These are phyloP conservation scores for Stichodactyla mertensii DNA, from an alignment of 64 coral and sea anemone species.

Conservation along the genomic window DNA sequence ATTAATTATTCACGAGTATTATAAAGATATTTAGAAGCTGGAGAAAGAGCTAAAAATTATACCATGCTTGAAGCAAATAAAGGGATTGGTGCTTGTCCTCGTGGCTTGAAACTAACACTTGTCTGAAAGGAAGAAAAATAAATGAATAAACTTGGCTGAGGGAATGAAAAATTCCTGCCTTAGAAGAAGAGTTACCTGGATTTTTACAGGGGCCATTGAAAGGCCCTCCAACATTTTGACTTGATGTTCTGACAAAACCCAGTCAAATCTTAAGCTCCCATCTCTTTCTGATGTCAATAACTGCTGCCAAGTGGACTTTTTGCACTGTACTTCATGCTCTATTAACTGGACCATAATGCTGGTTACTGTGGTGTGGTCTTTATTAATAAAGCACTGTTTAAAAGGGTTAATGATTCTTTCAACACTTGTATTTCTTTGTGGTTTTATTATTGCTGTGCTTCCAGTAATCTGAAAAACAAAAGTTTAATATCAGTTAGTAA, in stretches of 20 bases:
- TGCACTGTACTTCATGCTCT: background rate
- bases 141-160: background rate
- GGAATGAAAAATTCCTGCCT: background rate
- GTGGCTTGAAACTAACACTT: conserved; percentile 4
- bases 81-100: background rate
- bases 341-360: background rate
- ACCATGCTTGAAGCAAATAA: conserved; percentile 13
- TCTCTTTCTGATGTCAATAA: conserved; percentile 5
- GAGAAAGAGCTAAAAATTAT: background rate
- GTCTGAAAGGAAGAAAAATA: background rate
- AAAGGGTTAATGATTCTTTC: background rate
- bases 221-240: conserved; percentile 13
- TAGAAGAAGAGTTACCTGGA: conserved; percentile 13
- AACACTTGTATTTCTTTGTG: background rate
- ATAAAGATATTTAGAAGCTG: background rate
- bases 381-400: background rate
- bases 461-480: background rate
- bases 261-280: conserved; percentile 24
- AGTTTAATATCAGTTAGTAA: background rate
- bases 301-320: background rate
- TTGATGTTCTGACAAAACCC: background rate
- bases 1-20: too few relatives aligned
- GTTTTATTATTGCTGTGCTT: background rate
- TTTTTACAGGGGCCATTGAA: conserved; percentile 14
- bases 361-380: background rate